Conservation (phyloP, 2,888 invertebrate species). For the Stenolophus ochropezus region DNA sequence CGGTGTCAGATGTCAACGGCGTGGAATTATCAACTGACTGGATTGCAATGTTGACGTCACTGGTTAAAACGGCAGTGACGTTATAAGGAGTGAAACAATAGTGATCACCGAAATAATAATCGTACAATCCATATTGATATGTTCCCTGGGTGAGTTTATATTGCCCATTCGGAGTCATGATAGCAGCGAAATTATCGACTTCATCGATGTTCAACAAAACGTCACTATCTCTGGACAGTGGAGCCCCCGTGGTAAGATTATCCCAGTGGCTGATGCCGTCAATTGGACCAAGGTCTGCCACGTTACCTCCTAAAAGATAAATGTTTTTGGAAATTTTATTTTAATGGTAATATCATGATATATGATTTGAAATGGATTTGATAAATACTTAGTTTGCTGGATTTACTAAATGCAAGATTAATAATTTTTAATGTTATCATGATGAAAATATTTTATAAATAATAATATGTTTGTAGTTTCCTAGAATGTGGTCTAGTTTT, state of each 20-base stretch:
- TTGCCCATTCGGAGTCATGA: conserved; percentile 67
- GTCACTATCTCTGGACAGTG: conserved; percentile 61
- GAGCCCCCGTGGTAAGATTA: conserved; percentile 65
- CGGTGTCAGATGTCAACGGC: neutral
- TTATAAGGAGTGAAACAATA: conserved; percentile 46
- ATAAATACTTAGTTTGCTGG: neutral
- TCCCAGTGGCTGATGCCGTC: conserved; percentile 72
- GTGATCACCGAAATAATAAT: conserved; percentile 47
- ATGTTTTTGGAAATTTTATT: too few species aligned
- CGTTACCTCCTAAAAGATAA: conserved; percentile 72
- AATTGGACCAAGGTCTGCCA: conserved; percentile 66
- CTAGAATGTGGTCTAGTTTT: too few species aligned
- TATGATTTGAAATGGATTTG: conserved; percentile 33
- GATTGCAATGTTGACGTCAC: conserved; percentile 54
- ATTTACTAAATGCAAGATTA: neutral
- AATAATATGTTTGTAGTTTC: too few species aligned
- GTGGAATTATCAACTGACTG: neutral
- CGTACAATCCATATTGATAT: conserved; percentile 41
- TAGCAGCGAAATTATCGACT: conserved; percentile 69
- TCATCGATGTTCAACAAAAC: conserved; percentile 70
- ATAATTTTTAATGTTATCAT: neutral
- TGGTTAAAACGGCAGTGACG: conserved; percentile 43
- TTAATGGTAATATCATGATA: too few species aligned
- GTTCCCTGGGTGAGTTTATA: conserved; percentile 69
- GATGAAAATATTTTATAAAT: neutral